Evolutionary conservation across 2,113 vertebrate species (phyloP), one percentile per base, ranked within the genome.

Genomic region (Dromas ardeola): DNA sequence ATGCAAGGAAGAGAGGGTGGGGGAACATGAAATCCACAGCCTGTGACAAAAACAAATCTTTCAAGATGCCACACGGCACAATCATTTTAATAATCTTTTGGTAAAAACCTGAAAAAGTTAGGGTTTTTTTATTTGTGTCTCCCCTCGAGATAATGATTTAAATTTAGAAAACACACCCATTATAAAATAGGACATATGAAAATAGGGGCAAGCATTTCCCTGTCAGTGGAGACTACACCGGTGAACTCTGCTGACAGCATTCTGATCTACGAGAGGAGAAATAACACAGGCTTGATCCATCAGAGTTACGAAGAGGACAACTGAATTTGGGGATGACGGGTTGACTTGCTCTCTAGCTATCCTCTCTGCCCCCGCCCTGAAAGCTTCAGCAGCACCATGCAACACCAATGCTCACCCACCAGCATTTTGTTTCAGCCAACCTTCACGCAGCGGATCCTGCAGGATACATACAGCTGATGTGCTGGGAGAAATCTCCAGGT

Each of bases 291-390:
- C 9, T 34, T 59, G 61, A 40, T 18, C n/a, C 55, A 38, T 5
- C 42, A 7, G 40, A 36, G 38, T 4, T 45, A 19, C 2, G 15
- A 82, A 66, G 27, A 45, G 8, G 43, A 59, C 5, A 27, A 8
- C 4, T 4, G 9, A 6, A 38, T 34, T 32, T 50, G 47, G 29
- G 23, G 50, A n/a, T 29, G 16, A 25, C 0, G 0, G 12, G 59
- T 23, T 50, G 29, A 4, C 29, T 14, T 36, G 27, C 26, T 47
- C 61, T 71, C 17, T 11, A 63, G 55, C 26, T 71, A 80, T 6
- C 26, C 66, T 36, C 71, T 65, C 47, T 40, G 47, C 17, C 23
- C 36, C 10, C 16, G 7, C 20, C 38, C 70, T 1, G 8, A 56
- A 26, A 43, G 43, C 40, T 38, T 4, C 74, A 71, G 69, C 55